A percentile compares a stretch with the other conserved stretches of the same genome.
phyloP scores from a whole-genome alignment of 1,140 invertebrate genomes.

The Globodera rostochiensis region DNA sequence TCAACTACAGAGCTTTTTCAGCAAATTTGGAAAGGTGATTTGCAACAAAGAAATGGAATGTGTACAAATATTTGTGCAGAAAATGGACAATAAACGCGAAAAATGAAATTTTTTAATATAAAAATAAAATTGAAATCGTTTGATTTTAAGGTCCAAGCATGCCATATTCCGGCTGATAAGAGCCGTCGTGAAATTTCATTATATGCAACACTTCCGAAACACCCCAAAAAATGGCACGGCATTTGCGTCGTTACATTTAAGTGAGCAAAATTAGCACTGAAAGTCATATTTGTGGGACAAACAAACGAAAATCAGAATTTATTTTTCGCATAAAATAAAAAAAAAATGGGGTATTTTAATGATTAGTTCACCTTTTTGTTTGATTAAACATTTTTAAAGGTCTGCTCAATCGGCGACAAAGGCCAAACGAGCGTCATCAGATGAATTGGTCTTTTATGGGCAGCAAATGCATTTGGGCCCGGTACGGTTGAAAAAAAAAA shows the following conservation, averaged over 20 bases:
- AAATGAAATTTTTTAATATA: too few relatives aligned
- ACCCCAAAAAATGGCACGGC: conserved; percentile 49
- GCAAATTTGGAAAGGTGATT: conserved; percentile 64
- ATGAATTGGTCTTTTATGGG: conserved; percentile 64
- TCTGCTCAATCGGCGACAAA: conserved; percentile 47
- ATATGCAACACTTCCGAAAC: conserved; percentile 60
- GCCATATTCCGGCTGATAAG: conserved; percentile 57
- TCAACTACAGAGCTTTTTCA: conserved; percentile 62
- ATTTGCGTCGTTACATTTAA: conserved; percentile 60
- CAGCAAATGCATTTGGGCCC: conserved; percentile 56
- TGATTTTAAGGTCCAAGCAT: conserved; percentile 49
- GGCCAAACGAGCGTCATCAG: conserved; percentile 50
- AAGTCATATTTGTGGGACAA: too few relatives aligned
- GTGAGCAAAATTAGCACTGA: conserved; percentile 24
- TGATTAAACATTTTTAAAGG: conserved; percentile 28
- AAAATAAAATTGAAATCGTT: not conserved
- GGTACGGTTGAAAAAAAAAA: conserved; percentile 19
- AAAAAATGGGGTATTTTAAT: not conserved
- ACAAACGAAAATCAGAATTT: too few relatives aligned
- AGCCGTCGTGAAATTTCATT: conserved; percentile 42
- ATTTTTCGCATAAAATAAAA: too few relatives aligned
- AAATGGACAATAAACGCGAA: too few relatives aligned
- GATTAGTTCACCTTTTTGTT: not conserved
- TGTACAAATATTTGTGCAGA: too few relatives aligned
- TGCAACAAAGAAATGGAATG: not conserved